Base-by-base conservation (phyloP, 2,888 invertebrate genomes). In the Dexiosoma caninum region DNA sequence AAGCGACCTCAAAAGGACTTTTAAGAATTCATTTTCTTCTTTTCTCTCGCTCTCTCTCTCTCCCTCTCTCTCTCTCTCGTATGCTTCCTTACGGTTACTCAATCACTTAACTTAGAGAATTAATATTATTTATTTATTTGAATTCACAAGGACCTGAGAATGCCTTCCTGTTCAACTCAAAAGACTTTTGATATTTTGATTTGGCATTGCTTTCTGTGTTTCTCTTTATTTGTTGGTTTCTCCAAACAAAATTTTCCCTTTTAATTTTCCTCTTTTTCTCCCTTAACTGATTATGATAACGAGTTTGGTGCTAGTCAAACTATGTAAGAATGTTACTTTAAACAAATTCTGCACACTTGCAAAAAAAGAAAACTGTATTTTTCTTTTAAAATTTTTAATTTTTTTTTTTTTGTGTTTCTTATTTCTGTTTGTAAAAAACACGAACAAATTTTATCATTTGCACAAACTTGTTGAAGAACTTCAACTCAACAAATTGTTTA, bases 281-380 rank as follows among this genome's bases (percentile, higher is more conserved):
- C 14, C 27, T 71, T 75, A 71, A 76, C 59, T 76, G 64, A 44
- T 80, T 40, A 53, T 75, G 64, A 75, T 76, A 80, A 71, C 66
- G 88, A 88, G 88, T 88, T 88, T 88, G 89, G 86, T 89, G 88
- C 89, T 89, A 89, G 89, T 89, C 88, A 87, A 87, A 86, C 75
- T 60, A 75, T 75, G 30, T 27, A 60, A 75, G 51, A 86, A 86
- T 81, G 81, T 49, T 55, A 44, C 44, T 40, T 59, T n/a, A 77
- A 66, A 71, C 37, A 59, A 67, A 42, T 59, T 59, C 49, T 81
- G 67, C 77, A 77, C 70, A 35, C 83, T 85, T 85, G 85, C 55
- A 64, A 66, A 19, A 55, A 46, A 1, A 23, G 32, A 14, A 32
- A 49, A 49, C 16, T 10, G 44, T n/a, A 23, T 66, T 14, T n/a